Evolutionary conservation across 2,888 invertebrate species (phyloP).

Genomic region (Chrysolina oricalcia): DNA sequence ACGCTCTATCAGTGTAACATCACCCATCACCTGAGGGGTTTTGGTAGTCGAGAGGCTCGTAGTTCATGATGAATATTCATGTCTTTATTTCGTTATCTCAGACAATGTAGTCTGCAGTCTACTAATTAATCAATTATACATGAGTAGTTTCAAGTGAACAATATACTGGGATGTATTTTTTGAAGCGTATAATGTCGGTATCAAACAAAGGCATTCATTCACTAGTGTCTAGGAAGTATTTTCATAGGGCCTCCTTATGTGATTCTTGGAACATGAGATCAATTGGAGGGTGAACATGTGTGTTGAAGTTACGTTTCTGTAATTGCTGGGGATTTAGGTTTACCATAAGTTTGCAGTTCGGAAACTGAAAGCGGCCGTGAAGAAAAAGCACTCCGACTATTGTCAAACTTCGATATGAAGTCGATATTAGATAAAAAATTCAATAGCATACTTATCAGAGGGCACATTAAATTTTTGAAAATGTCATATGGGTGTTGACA

Average conservation of each 20-base stretch:
- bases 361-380: too few relatives aligned
- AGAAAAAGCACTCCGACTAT: too few relatives aligned
- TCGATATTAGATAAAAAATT: too few relatives aligned
- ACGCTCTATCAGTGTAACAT: slow-evolving; percentile 40
- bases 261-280: not conserved
- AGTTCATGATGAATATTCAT: slow-evolving; percentile 38
- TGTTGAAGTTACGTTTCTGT: too few relatives aligned
- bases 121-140: slow-evolving; percentile 30
- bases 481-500: too few relatives aligned
- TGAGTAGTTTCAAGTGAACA: slow-evolving; percentile 20
- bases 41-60: slow-evolving; percentile 26
- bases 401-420: too few relatives aligned
- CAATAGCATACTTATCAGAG: too few relatives aligned
- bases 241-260: not conserved
- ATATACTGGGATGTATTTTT: slow-evolving; percentile 2
- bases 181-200: not conserved
- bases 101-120: slow-evolving; percentile 35
- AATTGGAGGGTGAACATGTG: not conserved
- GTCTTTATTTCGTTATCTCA: slow-evolving; percentile 38
- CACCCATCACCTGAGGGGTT: slow-evolving; percentile 39
- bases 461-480: too few relatives aligned
- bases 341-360: too few relatives aligned
- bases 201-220: not conserved
- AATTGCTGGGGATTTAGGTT: too few relatives aligned
- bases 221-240: not conserved